These are phyloP conservation scores for Sarcoramphus papa DNA, from an alignment of 2,797 vertebrate genomes.

Conservation along the genomic window DNA sequence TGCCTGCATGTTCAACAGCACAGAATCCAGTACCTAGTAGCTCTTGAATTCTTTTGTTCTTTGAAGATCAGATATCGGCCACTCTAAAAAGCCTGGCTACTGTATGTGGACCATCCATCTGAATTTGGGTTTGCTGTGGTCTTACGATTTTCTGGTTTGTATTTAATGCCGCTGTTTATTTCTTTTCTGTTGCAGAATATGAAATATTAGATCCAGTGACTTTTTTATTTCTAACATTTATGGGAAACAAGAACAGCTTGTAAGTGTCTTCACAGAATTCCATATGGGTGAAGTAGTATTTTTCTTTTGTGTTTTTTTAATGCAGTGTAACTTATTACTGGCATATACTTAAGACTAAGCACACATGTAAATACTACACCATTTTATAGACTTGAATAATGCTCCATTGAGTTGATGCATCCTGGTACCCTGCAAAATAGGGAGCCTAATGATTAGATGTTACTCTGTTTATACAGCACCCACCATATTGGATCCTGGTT, in stretches of 20 bases:
- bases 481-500: neutral
- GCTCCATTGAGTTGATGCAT: neutral
- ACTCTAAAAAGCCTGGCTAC: neutral
- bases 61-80: neutral
- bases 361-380: neutral
- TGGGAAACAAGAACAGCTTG: neutral
- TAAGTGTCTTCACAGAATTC: neutral
- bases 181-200: neutral
- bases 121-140: neutral
- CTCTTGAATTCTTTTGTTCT: neutral
- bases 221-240: neutral
- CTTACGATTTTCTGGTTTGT: neutral
- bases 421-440: neutral
- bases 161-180: neutral
- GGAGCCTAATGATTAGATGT: neutral
- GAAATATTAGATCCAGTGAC: neutral
- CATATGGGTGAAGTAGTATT: neutral
- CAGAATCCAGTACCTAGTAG: neutral
- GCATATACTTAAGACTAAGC: neutral
- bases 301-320: neutral
- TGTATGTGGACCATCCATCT: neutral
- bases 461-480: neutral
- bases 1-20: neutral
- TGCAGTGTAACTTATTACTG: neutral
- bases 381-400: neutral